Percentiles rank a stretch among this genome's conserved stretches.
Evolutionary conservation across 2,797 vertebrate genomes (phyloP).

Genomic region (Pseudocheirus occidentalis): DNA sequence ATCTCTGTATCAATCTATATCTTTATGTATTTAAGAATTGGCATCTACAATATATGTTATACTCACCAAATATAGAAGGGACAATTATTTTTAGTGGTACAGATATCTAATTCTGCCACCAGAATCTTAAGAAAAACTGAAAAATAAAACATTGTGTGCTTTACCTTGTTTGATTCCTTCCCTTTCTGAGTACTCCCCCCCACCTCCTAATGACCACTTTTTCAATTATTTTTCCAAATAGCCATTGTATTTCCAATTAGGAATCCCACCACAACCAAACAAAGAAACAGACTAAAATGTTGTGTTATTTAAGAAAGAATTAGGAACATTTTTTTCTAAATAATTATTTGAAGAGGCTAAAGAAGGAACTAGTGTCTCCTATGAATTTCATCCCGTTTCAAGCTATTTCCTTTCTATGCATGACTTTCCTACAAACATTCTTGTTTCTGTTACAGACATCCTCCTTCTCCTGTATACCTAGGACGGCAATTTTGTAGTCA

Average conservation of each 20-base stretch:
- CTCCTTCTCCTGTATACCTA: neutral
- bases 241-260: neutral
- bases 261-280: neutral
- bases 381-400: neutral
- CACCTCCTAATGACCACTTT: neutral
- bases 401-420: neutral
- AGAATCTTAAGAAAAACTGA: neutral
- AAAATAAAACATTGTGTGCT: neutral
- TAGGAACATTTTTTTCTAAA: neutral
- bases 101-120: neutral
- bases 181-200: neutral
- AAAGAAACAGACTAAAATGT: neutral
- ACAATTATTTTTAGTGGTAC: neutral
- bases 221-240: neutral
- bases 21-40: neutral
- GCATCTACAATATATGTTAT: neutral
- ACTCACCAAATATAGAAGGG: neutral
- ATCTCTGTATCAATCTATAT: neutral
- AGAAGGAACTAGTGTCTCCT: neutral
- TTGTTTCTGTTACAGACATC: neutral
- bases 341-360: neutral
- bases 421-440: neutral
- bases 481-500: neutral
- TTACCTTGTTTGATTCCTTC: neutral
- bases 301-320: neutral